These are phyloP conservation scores for Noctua janthe DNA, from an alignment of 2,888 invertebrate species.

Conservation along the genomic window DNA sequence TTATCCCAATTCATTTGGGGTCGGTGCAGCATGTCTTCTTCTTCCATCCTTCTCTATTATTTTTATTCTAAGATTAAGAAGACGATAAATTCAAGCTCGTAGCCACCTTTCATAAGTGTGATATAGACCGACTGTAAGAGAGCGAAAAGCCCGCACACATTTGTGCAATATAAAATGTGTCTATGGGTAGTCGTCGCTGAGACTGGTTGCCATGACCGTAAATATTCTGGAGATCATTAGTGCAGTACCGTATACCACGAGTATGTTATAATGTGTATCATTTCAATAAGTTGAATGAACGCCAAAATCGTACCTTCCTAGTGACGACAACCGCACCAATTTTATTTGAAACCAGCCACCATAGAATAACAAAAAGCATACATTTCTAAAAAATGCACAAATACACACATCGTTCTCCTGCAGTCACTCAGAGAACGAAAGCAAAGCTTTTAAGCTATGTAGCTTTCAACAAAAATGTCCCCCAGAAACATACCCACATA, in stretches of 20 bases:
- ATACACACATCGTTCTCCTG: background rate
- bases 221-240: background rate
- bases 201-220: background rate
- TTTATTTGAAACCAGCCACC: background rate
- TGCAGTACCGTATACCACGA: background rate
- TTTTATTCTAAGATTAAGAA: background rate
- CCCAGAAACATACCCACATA: background rate
- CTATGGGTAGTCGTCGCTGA: background rate
- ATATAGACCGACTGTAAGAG: background rate
- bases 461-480: conserved; percentile 21
- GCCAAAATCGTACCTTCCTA: background rate
- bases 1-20: too few relatives aligned
- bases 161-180: background rate
- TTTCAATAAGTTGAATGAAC: background rate
- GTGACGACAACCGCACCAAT: background rate
- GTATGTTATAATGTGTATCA: background rate
- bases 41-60: too few relatives aligned
- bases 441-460: conserved; percentile 26
- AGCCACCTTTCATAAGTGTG: too few relatives aligned
- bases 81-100: background rate
- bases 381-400: conserved; percentile 3
- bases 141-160: background rate
- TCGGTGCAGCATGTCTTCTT: too few relatives aligned
- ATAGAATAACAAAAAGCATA: background rate
- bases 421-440: background rate